Conservation (phyloP, 1,140 invertebrate species). For the Metaphire vulgaris region DNA sequence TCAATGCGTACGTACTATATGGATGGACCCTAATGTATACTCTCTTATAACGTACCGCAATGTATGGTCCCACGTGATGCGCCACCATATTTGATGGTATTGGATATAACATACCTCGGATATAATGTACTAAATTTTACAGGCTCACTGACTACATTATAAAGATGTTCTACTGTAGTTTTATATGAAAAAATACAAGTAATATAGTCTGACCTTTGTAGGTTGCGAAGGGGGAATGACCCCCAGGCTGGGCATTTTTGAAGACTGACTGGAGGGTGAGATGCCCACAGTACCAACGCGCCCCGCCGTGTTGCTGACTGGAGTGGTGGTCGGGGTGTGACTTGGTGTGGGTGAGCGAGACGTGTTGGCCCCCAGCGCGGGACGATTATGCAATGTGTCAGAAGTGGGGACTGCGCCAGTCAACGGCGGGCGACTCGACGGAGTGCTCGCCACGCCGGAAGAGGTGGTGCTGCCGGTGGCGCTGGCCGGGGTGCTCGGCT, state of each 20-base stretch:
- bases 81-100: no score
- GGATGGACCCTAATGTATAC: no score
- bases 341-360: neutral
- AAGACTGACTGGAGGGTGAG: neutral
- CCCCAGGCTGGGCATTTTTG: neutral
- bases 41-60: no score
- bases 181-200: no score
- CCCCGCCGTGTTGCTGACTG: neutral
- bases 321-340: neutral
- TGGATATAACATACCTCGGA: no score
- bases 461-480: neutral
- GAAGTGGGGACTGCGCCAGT: neutral
- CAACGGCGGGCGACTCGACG: neutral
- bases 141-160: no score
- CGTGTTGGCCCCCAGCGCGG: neutral
- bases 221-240: neutral
- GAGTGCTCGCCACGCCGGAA: neutral
- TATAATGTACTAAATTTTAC: no score
- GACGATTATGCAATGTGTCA: neutral
- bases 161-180: no score
- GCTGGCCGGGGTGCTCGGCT: neutral
- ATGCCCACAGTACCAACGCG: neutral
- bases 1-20: no score
- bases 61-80: no score
- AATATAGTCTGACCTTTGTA: neutral